phyloP scores from a whole-genome alignment of 2,797 vertebrate species.

The Peromyscus melanophrys region DNA sequence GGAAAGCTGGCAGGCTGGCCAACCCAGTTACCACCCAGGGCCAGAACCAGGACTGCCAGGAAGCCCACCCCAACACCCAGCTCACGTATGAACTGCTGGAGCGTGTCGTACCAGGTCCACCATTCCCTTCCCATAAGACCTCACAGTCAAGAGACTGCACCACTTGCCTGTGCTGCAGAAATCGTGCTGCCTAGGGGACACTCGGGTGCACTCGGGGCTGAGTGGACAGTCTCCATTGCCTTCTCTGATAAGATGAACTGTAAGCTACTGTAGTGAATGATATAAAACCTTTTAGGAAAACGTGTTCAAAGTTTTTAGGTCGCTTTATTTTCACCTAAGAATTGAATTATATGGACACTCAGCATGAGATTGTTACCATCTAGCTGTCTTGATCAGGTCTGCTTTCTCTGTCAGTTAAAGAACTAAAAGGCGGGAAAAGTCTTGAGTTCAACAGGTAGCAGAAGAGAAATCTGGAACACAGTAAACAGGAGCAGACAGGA shows the following conservation, averaged over 20 bases:
- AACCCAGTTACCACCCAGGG: background rate
- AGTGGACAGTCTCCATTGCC: background rate
- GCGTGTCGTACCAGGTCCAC: background rate
- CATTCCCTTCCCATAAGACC: background rate
- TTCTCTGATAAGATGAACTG: background rate
- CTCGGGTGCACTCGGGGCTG: rapidly evolving
- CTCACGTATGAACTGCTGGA: background rate
- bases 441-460: background rate
- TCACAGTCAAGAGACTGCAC: background rate
- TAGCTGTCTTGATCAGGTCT: background rate
- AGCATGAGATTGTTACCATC: background rate
- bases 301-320: background rate
- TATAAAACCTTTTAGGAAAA: background rate
- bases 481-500: background rate
- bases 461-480: background rate
- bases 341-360: background rate
- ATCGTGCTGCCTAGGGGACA: background rate
- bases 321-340: background rate
- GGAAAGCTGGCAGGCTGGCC: too few species aligned
- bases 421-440: background rate
- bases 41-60: background rate
- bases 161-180: background rate
- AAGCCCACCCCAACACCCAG: background rate
- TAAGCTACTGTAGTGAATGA: background rate
- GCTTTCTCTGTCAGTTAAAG: background rate